Evolutionary conservation across 2,888 invertebrate species (phyloP).

Genomic region (Drosophila neotestacea): DNA sequence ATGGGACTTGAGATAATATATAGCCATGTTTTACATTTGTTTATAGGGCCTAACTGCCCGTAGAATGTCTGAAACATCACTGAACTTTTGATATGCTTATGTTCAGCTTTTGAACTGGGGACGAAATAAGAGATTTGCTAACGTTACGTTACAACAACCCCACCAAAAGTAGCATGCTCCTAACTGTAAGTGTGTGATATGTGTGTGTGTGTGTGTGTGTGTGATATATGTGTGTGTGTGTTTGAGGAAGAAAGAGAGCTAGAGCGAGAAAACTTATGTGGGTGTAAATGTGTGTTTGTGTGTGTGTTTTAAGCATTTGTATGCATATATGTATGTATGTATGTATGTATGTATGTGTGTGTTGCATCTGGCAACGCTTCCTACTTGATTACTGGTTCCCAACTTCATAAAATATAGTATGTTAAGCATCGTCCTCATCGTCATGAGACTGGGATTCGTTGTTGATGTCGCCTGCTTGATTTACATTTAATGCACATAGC

Average conservation of each 20-base stretch:
- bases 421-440: conserved; percentile 56
- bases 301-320: conserved; percentile 4
- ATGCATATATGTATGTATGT: neutral
- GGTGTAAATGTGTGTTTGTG: conserved; percentile 5
- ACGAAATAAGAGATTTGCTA: conserved; percentile 25
- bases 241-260: conserved; percentile 8
- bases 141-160: conserved; percentile 57
- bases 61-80: conserved; percentile 30
- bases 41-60: conserved; percentile 1
- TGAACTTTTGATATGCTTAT: conserved; percentile 20
- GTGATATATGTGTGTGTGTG: neutral
- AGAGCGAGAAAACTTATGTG: conserved; percentile 42
- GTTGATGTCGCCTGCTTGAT: conserved; percentile 62
- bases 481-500: conserved; percentile 59
- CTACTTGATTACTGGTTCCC: conserved; percentile 77
- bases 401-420: conserved; percentile 70
- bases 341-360: conserved; percentile 12
- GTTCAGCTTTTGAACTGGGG: neutral
- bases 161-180: conserved; percentile 41
- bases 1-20: too few relatives aligned
- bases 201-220: conserved; percentile 8
- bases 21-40: too few relatives aligned
- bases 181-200: conserved; percentile 7
- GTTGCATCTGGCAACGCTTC: conserved; percentile 73
- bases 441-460: conserved; percentile 8